Evolutionary conservation across 2,113 vertebrate species (phyloP), one percentile per base, ranked within the genome.

Genomic region (Toxotes chatareus): DNA sequence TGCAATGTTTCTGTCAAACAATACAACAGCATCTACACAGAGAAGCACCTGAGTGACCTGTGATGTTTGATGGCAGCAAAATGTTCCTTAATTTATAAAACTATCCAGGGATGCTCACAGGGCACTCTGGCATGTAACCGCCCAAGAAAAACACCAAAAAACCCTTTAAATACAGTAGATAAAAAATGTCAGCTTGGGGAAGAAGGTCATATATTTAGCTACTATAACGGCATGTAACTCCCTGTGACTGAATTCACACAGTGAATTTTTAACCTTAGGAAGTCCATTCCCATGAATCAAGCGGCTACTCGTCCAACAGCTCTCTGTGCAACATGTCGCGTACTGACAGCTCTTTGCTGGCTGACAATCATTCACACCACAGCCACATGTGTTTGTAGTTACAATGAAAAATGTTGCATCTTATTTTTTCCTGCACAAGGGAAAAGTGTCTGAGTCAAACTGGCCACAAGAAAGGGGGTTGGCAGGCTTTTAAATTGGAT

Each of bases 381-480:
- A 59, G 59, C n/a, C 4, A 76, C 84, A 79, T 46, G 66, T 81
- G 76, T 81, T 79, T 79, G 44, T 46, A 72, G 73, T 86, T 81
- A 77, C 3, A 19, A 44, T 85, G 44, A 76, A 75, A 79, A 83
- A 70, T 47, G 36, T 31, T 75, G 31, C 77, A 62, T 67, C 31
- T 66, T 73, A 75, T 72, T 62, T 79, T 46, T 73, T 73, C 32
- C 64, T 1, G 51, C 66, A 59, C 11, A 7, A 65, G 31, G 56
- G 13, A 53, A 71, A 67, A 21, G 47, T 51, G 60, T 59, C 14
- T 12, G 23, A 82, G 76, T 73, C 38, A 63, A 72, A 83, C 38
- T 73, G 59, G 64, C 47, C 31, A 49, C n/a, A 57, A 51, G 61
- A 59, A 34, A 27, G 27, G 27, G 0, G 38, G 51, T 51, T 32